phyloP scores from a whole-genome alignment of 2,113 vertebrate genomes.

The Catharus minimus region DNA sequence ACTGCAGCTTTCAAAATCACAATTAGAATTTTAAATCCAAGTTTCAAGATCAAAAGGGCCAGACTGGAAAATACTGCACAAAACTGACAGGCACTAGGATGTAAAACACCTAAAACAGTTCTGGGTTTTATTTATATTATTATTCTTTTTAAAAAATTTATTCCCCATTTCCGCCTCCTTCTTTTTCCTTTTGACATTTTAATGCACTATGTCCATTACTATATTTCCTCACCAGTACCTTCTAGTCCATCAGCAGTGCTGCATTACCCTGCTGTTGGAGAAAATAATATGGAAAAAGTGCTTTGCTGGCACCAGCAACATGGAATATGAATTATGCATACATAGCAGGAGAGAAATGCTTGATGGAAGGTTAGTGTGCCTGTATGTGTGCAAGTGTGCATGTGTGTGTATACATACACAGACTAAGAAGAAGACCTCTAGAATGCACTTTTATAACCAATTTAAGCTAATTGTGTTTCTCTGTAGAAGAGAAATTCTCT shows the following conservation, averaged over 20 bases:
- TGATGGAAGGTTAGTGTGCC: slow-evolving; percentile 4
- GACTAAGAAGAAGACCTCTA: neutral
- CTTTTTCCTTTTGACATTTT: slow-evolving; percentile 65
- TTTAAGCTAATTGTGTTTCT: neutral
- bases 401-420: neutral
- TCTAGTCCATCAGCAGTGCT: slow-evolving; percentile 59
- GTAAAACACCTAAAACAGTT: neutral
- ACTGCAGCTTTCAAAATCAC: slow-evolving; percentile 42
- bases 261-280: slow-evolving; percentile 52
- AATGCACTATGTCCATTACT: slow-evolving; percentile 66
- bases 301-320: slow-evolving; percentile 61
- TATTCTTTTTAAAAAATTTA: slow-evolving; percentile 52
- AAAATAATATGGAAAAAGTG: slow-evolving; percentile 61
- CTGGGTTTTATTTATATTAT: slow-evolving; percentile 37
- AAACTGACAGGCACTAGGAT: neutral
- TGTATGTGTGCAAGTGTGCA: neutral
- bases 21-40: slow-evolving; percentile 56
- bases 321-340: slow-evolving; percentile 83
- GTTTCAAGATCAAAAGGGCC: slow-evolving; percentile 49
- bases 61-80: neutral
- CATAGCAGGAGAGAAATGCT: slow-evolving; percentile 41
- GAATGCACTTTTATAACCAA: neutral
- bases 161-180: slow-evolving; percentile 14
- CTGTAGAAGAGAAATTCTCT: neutral
- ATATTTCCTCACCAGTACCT: slow-evolving; percentile 63